A percentile compares a stretch with the other conserved stretches of the same genome.
These are phyloP conservation scores for Actinopyga echinites DNA, from an alignment of 53 echinoderm and acorn worm species.

Conservation along the genomic window DNA sequence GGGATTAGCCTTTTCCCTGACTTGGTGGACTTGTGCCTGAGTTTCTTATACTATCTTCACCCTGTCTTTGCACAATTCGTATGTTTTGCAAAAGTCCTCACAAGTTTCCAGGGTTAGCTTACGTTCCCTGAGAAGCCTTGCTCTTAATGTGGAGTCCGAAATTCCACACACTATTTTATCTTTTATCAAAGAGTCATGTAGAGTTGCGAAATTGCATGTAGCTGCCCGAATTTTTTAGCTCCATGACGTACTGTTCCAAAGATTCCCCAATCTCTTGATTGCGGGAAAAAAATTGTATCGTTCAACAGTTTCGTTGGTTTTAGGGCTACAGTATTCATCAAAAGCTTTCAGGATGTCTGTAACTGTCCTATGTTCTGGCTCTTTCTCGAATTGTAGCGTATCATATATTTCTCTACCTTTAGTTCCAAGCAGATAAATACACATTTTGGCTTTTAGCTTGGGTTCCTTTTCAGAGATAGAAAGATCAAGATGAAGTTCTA, in stretches of 20 bases:
- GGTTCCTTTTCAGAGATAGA: conserved; percentile 13
- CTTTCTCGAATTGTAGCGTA: conserved; percentile 10
- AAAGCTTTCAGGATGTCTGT: conserved; percentile 36
- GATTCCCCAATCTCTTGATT: too few species aligned
- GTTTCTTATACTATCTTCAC: not conserved
- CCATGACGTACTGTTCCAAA: not conserved
- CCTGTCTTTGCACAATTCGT: conserved; percentile 2
- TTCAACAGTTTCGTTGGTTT: conserved; percentile 48
- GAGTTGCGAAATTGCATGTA: not conserved
- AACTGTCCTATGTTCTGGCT: conserved; percentile 2
- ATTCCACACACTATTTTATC: not conserved
- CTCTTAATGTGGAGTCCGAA: not conserved
- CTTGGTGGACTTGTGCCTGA: too few species aligned
- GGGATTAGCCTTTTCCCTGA: too few species aligned
- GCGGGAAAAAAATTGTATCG: conserved; percentile 57
- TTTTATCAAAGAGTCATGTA: not conserved
- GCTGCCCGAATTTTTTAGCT: not conserved
- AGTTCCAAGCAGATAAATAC: conserved; percentile 22
- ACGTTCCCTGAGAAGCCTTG: not conserved
- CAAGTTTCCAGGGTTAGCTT: not conserved
- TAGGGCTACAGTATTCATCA: conserved; percentile 45
- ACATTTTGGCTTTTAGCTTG: conserved; percentile 28
- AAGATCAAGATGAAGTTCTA: conserved; percentile 37
- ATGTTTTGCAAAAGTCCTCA: not conserved
- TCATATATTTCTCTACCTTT: conserved; percentile 43